Evolutionary conservation across 2,113 vertebrate species (phyloP).

Genomic region (Nesogale talazaci): DNA sequence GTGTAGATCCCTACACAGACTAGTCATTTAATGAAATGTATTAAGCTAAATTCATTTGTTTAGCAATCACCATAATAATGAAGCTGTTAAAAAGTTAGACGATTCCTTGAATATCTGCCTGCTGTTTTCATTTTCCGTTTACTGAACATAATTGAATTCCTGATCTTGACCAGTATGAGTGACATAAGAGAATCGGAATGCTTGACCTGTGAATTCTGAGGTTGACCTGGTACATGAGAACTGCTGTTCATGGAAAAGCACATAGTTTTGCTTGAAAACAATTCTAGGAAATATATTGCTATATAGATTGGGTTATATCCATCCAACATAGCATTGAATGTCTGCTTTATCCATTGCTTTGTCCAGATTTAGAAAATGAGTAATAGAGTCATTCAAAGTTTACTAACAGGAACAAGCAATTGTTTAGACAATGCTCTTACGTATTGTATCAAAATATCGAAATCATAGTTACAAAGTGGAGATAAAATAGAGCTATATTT

Average conservation of each 20-base stretch:
- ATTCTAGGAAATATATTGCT: conserved; percentile 82
- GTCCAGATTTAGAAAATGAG: conserved; percentile 80
- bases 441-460: conserved; percentile 76
- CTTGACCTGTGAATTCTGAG: conserved; percentile 68
- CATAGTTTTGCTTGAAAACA: conserved; percentile 78
- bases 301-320: conserved; percentile 81
- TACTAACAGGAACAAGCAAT: conserved; percentile 83
- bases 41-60: neutral
- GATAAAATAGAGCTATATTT: conserved; percentile 57
- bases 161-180: conserved; percentile 51
- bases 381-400: conserved; percentile 82
- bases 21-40: neutral
- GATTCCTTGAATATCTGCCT: neutral
- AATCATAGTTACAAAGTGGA: conserved; percentile 54
- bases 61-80: neutral
- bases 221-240: conserved; percentile 77
- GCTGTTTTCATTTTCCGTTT: conserved; percentile 3
- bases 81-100: neutral
- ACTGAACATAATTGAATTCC: conserved; percentile 36
- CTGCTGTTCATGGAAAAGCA: conserved; percentile 68
- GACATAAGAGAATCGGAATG: conserved; percentile 69
- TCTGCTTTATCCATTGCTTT: conserved; percentile 78
- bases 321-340: conserved; percentile 71
- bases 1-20: neutral
- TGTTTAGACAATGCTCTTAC: conserved; percentile 75